Percentiles rank a stretch among this genome's conserved stretches.
phyloP scores from a whole-genome alignment of 2,888 invertebrate genomes.

The Harmothoe impar region DNA sequence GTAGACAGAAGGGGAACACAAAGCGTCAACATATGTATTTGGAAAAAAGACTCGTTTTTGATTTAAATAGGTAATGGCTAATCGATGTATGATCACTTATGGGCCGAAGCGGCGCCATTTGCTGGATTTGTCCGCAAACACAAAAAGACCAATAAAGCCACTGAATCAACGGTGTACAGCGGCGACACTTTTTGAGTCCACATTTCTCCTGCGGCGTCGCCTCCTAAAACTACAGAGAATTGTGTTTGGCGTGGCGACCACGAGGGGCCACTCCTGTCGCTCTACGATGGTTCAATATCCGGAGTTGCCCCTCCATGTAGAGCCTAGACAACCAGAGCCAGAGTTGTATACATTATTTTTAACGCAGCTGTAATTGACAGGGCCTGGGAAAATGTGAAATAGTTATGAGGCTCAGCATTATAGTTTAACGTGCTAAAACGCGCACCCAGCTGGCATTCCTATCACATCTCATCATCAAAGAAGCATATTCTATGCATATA shows the following conservation, averaged over 20 bases:
- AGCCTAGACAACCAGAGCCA: background rate
- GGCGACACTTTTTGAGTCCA: background rate
- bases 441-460: no score
- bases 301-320: background rate
- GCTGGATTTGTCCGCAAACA: constrained; percentile 19
- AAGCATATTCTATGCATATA: no score
- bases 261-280: background rate
- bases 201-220: background rate
- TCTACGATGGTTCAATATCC: background rate
- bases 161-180: constrained; percentile 1
- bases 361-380: no score
- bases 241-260: background rate
- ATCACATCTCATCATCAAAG: no score
- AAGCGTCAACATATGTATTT: no score
- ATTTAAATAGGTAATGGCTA: constrained; percentile 28
- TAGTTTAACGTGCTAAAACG: no score
- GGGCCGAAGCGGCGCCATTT: background rate
- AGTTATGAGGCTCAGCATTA: no score
- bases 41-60: background rate
- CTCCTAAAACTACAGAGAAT: background rate
- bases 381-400: no score
- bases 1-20: no score
- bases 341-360: no score
- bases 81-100: constrained; percentile 31
- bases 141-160: background rate